Base-by-base conservation (phyloP, 2,888 invertebrate species). In the Eristalis intricaria region DNA sequence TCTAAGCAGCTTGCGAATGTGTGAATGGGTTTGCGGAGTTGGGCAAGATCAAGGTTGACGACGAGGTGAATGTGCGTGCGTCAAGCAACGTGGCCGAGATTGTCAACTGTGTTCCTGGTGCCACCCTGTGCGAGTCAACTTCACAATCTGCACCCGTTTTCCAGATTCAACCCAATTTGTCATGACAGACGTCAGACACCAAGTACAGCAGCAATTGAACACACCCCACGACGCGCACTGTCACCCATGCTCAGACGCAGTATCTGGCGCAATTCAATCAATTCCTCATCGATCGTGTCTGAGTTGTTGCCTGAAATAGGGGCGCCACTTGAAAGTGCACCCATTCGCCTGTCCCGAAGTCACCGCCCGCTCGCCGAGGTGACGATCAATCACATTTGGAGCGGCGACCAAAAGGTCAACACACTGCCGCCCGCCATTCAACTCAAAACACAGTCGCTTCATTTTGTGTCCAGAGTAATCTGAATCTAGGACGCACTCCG, bases 201-300 rank as follows among this genome's bases (percentile, higher is more conserved):
- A 2, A 50, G n/a, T 1, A 19, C 50, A 8, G 8, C 15, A 50
- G 19, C 50, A 50, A 19, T 19, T 19, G 50, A 50, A 50, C 50
- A 50, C 50, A 50, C 19, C 19, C 50, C 50, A 19, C 50, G 8
- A 5, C 50, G 8, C 19, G 50, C 5, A 19, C 19, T 19, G 50
- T 50, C 50, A 19, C 50, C 50, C 50, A 50, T 50, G 50, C 50
- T 8, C 50, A 50, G n/a, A 5, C 50, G 1, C 50, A 50, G 19
- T 69, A 69, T 77, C 63, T 77, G 40, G 68, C 26, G 29, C 69
- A 68, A 50, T 77, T 69, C 40, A 69, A 77, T 77, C 77, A 63
- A 63, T 63, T 69, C 35, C 35, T 19, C 66, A 66, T 50, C 50
- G 50, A 50, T 50, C 50, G 50, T 50, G 50, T 19, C 50, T 50